Conservation (phyloP, 2,888 invertebrate genomes). For the Mythimna impura region DNA sequence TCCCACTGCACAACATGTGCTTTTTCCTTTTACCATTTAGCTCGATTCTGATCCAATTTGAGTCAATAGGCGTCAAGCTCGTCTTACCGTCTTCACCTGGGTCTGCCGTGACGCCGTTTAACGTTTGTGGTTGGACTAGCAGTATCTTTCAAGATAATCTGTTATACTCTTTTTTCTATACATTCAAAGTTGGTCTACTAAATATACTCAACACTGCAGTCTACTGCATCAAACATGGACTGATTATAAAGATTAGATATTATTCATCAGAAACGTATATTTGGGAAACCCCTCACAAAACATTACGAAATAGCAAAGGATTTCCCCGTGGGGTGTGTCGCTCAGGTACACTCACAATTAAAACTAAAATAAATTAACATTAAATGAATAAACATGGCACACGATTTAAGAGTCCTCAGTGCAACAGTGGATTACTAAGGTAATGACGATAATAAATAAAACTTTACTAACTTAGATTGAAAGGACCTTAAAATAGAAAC, state of each 20-base stretch:
- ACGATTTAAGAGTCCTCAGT: too few species aligned
- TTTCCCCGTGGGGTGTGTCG: background rate
- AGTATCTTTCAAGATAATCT: background rate
- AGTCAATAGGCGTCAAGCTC: background rate
- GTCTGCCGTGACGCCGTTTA: too few species aligned
- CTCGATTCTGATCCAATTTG: too few species aligned
- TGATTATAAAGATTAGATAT: conserved; percentile 34
- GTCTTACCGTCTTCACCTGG: rapidly evolving
- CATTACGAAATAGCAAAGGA: conserved; percentile 11
- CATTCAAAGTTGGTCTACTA: background rate
- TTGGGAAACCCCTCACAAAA: conserved; percentile 4
- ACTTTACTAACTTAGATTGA: background rate
- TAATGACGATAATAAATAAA: background rate
- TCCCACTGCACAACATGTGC: background rate
- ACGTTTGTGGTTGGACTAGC: background rate
- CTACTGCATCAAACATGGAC: background rate
- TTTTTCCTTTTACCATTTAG: too few species aligned
- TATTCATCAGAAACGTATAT: conserved; percentile 19
- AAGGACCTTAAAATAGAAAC: background rate
- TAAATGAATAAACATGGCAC: background rate
- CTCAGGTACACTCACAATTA: background rate
- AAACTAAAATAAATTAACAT: conserved; percentile 2
- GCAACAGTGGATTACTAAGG: background rate
- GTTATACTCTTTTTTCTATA: too few species aligned
- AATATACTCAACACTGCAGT: background rate